Conservation (phyloP, 2,888 invertebrate genomes). For the Folsomia candida region DNA sequence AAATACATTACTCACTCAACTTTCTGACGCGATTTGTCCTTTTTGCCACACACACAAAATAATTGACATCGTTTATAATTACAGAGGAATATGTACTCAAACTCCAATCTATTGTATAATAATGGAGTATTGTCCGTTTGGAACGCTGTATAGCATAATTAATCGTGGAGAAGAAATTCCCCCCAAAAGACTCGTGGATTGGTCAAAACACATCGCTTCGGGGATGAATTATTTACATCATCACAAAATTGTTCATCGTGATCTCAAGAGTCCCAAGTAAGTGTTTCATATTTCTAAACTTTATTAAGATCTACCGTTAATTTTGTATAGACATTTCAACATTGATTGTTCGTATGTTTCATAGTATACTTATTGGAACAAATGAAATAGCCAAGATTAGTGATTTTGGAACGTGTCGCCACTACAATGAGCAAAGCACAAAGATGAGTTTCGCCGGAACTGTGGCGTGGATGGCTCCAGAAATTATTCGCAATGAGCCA, state of each 20-base stretch:
- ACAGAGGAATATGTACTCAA: conserved; percentile 87
- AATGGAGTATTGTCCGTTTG: conserved; percentile 97
- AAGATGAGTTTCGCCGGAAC: conserved; percentile 99
- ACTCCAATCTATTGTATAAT: conserved; percentile 90
- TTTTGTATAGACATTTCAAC: neutral
- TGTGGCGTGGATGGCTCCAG: conserved; percentile 99
- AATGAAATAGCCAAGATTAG: conserved; percentile 87
- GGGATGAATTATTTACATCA: conserved; percentile 99
- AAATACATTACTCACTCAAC: no score
- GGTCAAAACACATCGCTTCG: conserved; percentile 91
- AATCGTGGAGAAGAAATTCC: conserved; percentile 78
- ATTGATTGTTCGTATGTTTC: neutral
- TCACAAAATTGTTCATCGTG: no score
- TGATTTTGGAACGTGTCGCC: conserved; percentile 94
- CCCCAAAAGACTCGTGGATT: conserved; percentile 80
- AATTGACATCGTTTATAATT: conserved; percentile 20
- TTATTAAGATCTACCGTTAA: neutral
- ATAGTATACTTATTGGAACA: conserved; percentile 78
- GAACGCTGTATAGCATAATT: conserved; percentile 87
- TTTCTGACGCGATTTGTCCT: neutral
- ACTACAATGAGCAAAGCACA: conserved; percentile 91
- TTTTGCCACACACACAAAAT: neutral
- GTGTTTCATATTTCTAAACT: no score
- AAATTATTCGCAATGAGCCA: conserved; percentile 92
- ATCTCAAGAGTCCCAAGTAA: conserved; percentile 98